Percentiles rank a stretch among this genome's conserved stretches.
Conservation (phyloP, 2,888 invertebrate species). For the Shargacucullia verbasci region DNA sequence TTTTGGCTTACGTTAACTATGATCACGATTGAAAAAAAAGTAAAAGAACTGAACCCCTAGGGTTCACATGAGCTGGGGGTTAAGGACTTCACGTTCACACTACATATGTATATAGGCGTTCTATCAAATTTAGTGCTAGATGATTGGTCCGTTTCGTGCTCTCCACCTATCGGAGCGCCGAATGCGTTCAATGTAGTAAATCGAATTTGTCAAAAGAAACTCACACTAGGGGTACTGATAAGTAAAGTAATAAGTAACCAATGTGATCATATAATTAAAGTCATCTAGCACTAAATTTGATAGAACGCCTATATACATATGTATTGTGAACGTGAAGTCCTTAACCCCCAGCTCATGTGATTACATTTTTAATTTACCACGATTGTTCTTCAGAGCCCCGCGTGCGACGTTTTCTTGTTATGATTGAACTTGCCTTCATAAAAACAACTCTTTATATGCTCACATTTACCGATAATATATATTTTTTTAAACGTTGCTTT, state of each 20-base stretch:
- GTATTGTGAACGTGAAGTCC: conserved; percentile 8
- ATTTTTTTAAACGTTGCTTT: too few relatives aligned
- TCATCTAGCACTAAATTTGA: neutral
- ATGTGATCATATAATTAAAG: too few relatives aligned
- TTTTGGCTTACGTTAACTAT: too few relatives aligned
- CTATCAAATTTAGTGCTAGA: conserved; percentile 2
- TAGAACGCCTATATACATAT: conserved; percentile 10
- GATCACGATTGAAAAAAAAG: too few relatives aligned
- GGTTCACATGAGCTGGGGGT: neutral
- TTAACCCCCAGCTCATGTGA: conserved; percentile 1
- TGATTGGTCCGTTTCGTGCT: too few relatives aligned
- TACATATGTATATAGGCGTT: conserved; percentile 17
- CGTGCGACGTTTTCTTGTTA: conserved; percentile 9
- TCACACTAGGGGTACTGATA: too few relatives aligned
- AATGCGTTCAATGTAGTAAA: too few relatives aligned
- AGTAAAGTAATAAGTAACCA: too few relatives aligned
- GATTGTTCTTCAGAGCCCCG: conserved; percentile 10
- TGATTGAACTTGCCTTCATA: conserved; percentile 12
- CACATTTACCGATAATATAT: too few relatives aligned
- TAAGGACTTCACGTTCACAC: conserved; percentile 7
- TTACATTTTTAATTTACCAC: conserved; percentile 23
- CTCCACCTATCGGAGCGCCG: too few relatives aligned
- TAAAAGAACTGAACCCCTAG: too few relatives aligned
- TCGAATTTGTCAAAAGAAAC: too few relatives aligned
- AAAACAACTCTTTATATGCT: conserved; percentile 4